Evolutionary conservation across 2,888 invertebrate species (phyloP).

Genomic region (Fabriciana adippe): DNA sequence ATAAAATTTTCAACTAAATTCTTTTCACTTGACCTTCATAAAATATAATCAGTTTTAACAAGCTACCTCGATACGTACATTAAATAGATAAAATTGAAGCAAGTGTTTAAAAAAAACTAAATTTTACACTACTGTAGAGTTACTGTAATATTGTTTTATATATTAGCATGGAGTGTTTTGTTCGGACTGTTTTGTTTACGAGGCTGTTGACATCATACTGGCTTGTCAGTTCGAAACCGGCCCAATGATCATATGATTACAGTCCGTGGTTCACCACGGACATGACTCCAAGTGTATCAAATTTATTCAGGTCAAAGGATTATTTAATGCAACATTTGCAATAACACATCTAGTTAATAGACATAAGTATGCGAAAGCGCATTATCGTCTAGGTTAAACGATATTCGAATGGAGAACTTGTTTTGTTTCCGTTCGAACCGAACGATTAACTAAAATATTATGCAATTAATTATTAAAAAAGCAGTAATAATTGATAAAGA

Average conservation of each 20-base stretch:
- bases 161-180: not conserved
- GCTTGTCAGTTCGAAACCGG: conserved; percentile 21
- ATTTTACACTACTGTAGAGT: no score
- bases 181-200: conserved; percentile 16
- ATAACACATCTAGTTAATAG: conserved; percentile 5
- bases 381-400: conserved; percentile 11
- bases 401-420: conserved; percentile 8
- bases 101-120: not conserved
- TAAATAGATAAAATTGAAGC: not conserved
- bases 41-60: not conserved
- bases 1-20: not conserved
- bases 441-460: conserved; percentile 12
- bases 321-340: conserved; percentile 30
- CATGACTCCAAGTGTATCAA: conserved; percentile 25
- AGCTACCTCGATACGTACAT: not conserved
- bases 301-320: conserved; percentile 39
- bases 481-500: not conserved
- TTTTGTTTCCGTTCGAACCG: conserved; percentile 11
- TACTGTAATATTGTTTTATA: no score
- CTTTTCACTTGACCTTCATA: conserved; percentile 2
- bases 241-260: conserved; percentile 30
- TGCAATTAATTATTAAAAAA: conserved; percentile 7
- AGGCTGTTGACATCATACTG: conserved; percentile 28
- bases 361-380: not conserved
- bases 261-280: conserved; percentile 28